A percentile compares a stretch with the other conserved stretches of the same genome.
Conservation (phyloP, 2,797 vertebrate species). For the Fringilla coelebs region DNA sequence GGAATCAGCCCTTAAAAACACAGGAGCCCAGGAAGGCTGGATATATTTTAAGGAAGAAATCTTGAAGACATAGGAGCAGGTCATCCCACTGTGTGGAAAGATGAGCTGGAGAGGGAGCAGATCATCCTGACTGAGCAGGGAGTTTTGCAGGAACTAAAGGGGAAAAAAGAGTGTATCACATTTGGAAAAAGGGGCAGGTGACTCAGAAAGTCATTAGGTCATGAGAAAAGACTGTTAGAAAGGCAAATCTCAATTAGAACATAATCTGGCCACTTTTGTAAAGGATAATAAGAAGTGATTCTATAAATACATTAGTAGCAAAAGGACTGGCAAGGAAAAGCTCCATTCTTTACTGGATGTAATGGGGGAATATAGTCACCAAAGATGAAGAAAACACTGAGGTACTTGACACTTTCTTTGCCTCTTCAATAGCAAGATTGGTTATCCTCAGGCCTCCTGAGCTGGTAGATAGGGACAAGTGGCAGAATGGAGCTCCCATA, state of each 20-base stretch:
- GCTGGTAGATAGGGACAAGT: not conserved
- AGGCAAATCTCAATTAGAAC: not conserved
- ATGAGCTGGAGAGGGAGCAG: fast-evolving
- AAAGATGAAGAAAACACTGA: not conserved
- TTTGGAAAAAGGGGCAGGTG: not conserved
- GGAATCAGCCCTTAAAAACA: not conserved
- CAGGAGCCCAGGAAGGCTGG: not conserved
- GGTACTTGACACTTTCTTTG: not conserved
- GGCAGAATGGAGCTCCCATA: not conserved
- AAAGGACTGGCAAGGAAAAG: not conserved
- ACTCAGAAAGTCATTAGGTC: not conserved
- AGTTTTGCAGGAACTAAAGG: not conserved
- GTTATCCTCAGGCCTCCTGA: not conserved
- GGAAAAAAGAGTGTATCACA: not conserved
- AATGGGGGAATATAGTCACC: not conserved
- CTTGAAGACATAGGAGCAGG: not conserved
- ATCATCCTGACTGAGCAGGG: not conserved
- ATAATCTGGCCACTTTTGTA: not conserved
- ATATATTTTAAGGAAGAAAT: not conserved
- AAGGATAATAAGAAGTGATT: not conserved
- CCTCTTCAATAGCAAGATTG: not conserved
- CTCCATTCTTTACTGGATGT: not conserved
- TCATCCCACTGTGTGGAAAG: not conserved
- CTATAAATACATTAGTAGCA: not conserved
- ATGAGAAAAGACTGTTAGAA: not conserved